A percentile compares a stretch with the other conserved stretches of the same genome.
These are phyloP conservation scores for Pseudopipra pipra DNA, from an alignment of 2,113 vertebrate genomes.

Conservation along the genomic window DNA sequence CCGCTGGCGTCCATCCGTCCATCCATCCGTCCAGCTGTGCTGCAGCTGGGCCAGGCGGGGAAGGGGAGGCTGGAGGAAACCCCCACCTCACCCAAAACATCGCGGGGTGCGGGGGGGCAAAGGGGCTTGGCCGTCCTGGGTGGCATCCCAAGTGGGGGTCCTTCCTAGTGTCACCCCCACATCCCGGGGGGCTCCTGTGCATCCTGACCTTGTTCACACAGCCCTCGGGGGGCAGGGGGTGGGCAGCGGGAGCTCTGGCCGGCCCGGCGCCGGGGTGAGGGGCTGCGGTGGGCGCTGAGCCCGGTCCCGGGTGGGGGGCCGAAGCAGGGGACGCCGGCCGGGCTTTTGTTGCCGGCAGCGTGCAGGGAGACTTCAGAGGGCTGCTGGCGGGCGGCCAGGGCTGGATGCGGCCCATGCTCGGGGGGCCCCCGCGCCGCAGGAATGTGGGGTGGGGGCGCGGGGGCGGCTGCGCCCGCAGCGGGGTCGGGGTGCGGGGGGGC, in stretches of 20 bases:
- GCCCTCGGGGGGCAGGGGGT: not conserved
- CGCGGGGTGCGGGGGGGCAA: too few relatives aligned
- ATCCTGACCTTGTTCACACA: rapidly evolving
- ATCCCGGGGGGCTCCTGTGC: not conserved
- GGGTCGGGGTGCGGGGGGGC: not conserved
- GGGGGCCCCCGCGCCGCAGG: constrained; percentile 8
- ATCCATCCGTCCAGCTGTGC: constrained; percentile 37
- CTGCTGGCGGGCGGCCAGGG: constrained; percentile 10
- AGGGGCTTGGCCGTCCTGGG: not conserved
- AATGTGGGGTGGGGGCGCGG: not conserved
- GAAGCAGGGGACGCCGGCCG: not conserved
- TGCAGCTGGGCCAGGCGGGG: not conserved
- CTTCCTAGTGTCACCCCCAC: not conserved
- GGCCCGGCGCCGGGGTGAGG: not conserved
- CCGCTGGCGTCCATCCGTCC: not conserved
- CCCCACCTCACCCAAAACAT: not conserved
- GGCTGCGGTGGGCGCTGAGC: not conserved
- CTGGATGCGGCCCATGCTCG: not conserved
- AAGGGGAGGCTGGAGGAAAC: not conserved
- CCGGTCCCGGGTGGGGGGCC: not conserved
- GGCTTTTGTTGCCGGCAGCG: constrained; percentile 25
- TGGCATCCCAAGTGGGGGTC: not conserved
- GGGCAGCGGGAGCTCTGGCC: not conserved
- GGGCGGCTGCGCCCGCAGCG: not conserved
- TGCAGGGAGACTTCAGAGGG: constrained; percentile 21